Evolutionary conservation across 2,797 vertebrate genomes (phyloP), one percentile per base, ranked within the genome.

Genomic region (Melanitta fusca): DNA sequence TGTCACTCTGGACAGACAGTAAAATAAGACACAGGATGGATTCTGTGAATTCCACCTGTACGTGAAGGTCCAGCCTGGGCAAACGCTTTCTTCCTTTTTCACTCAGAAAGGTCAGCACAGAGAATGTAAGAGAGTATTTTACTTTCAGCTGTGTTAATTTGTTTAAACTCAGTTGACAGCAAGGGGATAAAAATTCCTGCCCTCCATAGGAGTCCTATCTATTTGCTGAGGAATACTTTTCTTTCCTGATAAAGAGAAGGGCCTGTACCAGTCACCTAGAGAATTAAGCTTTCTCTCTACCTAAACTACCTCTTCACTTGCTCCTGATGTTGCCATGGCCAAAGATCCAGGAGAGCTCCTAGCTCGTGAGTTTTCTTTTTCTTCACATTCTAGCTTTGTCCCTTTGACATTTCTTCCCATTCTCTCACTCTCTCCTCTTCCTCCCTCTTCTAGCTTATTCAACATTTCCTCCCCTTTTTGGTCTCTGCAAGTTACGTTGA

Each of bases 331-430:
- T 73, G n/a, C 68, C 36, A 54, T 39, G 32, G 47, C 15, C 36
- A 95, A 28, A 27, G 36, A 92, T 62, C 14, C 38, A 82, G 90
- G 21, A 84, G 38, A 77, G 80, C 43, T 80, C 51, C 19, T 30
- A 75, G 70, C n/a, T 89, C 39, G 21, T 7, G 34, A 16, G 21
- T 75, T 88, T 65, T 56, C 11, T 75, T 89, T 94, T 84, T 41
- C 34, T 80, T 28, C 34, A 21, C 47, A 20, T 85, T 87, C 43
- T 38, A 69, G 12, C 25, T 51, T 70, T 34, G 15, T 38, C 45
- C 45, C 49, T 58, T 51, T 47, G 41, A 41, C 5, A 2, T 39
- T 91, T 78, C 47, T 80, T 65, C 54, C 61, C 24, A n/a, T 71
- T 80, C 54, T 72, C n/a, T 92, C 83, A 36, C 36, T 65, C 22